Evolutionary conservation across 1,140 invertebrate genomes (phyloP).

Genomic region (Drosophila melanogaster): Release_6_plus_ISO1_MT NC_004354.4:11364501-11365000

Average conservation of each 20-base stretch:
- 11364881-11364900: not conserved
- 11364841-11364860: too few relatives aligned
- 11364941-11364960: not conserved
- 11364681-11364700: conserved; percentile 64
- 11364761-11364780: conserved; percentile 87
- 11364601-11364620: conserved; percentile 88
- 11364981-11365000: not conserved
- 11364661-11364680: conserved; percentile 67
- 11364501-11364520: conserved; percentile 86
- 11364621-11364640: conserved; percentile 94
- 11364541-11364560: conserved; percentile 68
- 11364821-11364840: not conserved
- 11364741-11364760: conserved; percentile 86
- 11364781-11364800: conserved; percentile 45
- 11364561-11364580: conserved; percentile 81
- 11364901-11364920: too few relatives aligned
- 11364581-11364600: conserved; percentile 87
- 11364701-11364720: conserved; percentile 40
- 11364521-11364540: conserved; percentile 69
- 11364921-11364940: too few relatives aligned
- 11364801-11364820: conserved; percentile 21
- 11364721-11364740: conserved; percentile 62
- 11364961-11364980: not conserved
- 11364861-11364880: too few relatives aligned
- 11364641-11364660: conserved; percentile 79